Evolutionary conservation across 2,888 invertebrate genomes (phyloP).

Genomic region (Drosophila mimica): DNA sequence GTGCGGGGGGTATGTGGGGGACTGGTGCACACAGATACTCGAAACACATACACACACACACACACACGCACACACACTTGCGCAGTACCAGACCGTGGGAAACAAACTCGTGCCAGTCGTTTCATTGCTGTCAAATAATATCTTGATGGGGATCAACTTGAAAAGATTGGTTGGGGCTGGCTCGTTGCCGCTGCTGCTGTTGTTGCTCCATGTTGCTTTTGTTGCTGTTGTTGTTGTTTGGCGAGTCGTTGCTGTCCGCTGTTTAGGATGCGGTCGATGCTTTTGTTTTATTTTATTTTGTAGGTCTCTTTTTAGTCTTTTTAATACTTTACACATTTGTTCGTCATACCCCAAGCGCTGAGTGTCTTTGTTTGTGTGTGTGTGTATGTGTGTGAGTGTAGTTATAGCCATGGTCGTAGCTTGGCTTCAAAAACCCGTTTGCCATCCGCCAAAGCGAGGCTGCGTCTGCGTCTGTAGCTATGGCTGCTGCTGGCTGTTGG

Average conservation of each 20-base stretch:
- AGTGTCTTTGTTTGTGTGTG: slow-evolving; percentile 40
- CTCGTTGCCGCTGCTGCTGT: slow-evolving; percentile 52
- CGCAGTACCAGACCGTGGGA: slow-evolving; percentile 84
- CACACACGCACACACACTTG: slow-evolving; percentile 56
- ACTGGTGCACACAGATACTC: slow-evolving; percentile 42
- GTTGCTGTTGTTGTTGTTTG: slow-evolving; percentile 50
- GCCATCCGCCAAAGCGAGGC: slow-evolving; percentile 80
- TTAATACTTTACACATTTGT: slow-evolving; percentile 81
- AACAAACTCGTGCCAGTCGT: slow-evolving; percentile 85
- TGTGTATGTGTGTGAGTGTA: slow-evolving; percentile 23
- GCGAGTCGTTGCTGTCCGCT: slow-evolving; percentile 67
- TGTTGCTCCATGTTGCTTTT: slow-evolving; percentile 30
- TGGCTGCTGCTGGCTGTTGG: slow-evolving; percentile 27
- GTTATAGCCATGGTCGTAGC: slow-evolving; percentile 57
- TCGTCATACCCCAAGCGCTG: slow-evolving; percentile 72
- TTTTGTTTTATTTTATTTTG: slow-evolving; percentile 58
- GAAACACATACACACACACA: slow-evolving; percentile 38
- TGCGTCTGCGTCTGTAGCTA: slow-evolving; percentile 52
- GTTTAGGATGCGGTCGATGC: slow-evolving; percentile 81
- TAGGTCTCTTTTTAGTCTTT: slow-evolving; percentile 68
- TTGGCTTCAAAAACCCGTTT: slow-evolving; percentile 68
- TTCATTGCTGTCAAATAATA: slow-evolving; percentile 85
- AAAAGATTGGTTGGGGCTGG: slow-evolving; percentile 80
- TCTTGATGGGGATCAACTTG: slow-evolving; percentile 84
- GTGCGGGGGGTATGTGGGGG: slow-evolving; percentile 14